Evolutionary conservation across 64 coral and sea anemone genomes (phyloP), one percentile per base, ranked within the genome.

Genomic region (Montipora capricornis): DNA sequence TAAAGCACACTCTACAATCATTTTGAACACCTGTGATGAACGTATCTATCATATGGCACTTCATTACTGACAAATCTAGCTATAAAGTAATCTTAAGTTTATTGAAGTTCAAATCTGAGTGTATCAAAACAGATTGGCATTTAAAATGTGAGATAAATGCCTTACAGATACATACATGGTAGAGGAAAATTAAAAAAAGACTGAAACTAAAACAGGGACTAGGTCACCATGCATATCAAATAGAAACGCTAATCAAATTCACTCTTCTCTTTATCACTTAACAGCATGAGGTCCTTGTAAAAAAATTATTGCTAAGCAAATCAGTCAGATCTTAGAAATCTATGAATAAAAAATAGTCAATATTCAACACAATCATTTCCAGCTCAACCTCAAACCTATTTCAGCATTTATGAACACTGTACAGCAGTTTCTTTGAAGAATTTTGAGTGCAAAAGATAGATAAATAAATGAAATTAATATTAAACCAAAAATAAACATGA

Each of bases 271-370:
- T 84, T 47, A 84, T 68, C 81, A 67, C 16, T 11, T 19, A 46
- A 84, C 81, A 86, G 66, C 47, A 46, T 51, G 62, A 86, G 82
- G 47, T 50, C 62, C 15, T 73, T 50, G 13, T 5, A 13, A 70
- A 20, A 86, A 73, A 82, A 82, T 17, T 71, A 26, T 73, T 24
- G 3, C 17, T 20, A 19, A 86, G 47, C 0, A 49, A 44, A 86
- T 86, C 44, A 86, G 73, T 71, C 82, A 86, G 48, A 70, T 73
- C 3, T 37, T 2, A 37, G 37, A 37, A 37, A 37, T 4, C 53
- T 20, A 86, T 49, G 47, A 86, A 48, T 22, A 76, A 12, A 47
- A 67, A 84, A 68, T 67, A 66, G 47, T 83, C 58, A 83, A 62
- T 60, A 60, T 81, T 26, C 22, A 22, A 81, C 60, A 37, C 26